Percentiles rank a stretch among this genome's conserved stretches.
These are phyloP conservation scores for Lophura nycthemera DNA, from an alignment of 2,113 vertebrate genomes.

Conservation along the genomic window DNA sequence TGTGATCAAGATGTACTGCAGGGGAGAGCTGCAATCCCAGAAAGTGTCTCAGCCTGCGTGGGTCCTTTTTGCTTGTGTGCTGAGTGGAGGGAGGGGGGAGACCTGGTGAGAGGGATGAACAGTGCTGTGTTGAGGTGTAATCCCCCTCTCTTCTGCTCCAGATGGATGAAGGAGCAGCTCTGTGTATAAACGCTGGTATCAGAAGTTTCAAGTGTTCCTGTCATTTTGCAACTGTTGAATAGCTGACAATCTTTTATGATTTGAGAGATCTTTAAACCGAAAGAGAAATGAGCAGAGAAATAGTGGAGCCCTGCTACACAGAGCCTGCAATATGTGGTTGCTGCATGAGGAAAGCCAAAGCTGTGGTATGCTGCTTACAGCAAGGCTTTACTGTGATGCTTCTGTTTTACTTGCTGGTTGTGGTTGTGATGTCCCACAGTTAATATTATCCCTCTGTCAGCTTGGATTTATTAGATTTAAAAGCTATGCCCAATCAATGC, in stretches of 20 bases:
- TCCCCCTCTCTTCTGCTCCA: background rate
- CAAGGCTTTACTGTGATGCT: background rate
- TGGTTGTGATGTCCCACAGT: background rate
- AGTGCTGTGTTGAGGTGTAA: background rate
- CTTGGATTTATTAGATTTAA: background rate
- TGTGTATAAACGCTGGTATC: background rate
- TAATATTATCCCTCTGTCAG: background rate
- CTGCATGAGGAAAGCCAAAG: background rate
- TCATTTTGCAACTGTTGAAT: background rate
- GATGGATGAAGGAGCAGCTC: background rate
- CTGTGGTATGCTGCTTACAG: background rate
- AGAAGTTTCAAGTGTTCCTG: background rate
- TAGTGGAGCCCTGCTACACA: background rate
- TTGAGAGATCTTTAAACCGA: background rate
- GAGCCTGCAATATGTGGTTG: background rate
- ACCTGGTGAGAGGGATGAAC: background rate
- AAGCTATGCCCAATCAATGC: constrained; percentile 7
- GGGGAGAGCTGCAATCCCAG: background rate
- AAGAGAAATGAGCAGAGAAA: rapidly evolving
- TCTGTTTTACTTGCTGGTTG: background rate
- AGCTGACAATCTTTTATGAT: background rate
- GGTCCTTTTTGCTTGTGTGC: background rate
- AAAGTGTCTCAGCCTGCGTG: background rate
- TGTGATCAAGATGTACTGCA: background rate
- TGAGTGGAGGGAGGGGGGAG: background rate